Evolutionary conservation across 2,113 vertebrate genomes (phyloP).

Genomic region (Pangasianodon hypophthalmus): DNA sequence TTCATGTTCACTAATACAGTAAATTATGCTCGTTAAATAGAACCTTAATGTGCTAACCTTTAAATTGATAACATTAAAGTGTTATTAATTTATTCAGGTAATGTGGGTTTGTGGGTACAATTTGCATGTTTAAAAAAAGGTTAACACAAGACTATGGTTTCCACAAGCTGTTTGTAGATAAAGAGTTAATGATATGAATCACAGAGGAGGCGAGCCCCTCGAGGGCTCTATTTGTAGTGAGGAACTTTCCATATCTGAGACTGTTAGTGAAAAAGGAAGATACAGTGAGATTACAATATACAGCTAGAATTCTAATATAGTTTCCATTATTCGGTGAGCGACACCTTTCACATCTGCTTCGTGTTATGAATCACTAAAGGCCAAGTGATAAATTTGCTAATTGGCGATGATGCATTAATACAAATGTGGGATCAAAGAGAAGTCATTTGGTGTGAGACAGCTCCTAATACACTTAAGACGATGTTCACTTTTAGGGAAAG

Average conservation of each 20-base stretch:
- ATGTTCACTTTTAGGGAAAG: too few species aligned
- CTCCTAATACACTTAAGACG: background rate
- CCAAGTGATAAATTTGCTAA: background rate
- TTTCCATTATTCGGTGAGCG: background rate
- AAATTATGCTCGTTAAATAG: background rate
- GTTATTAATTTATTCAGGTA: background rate
- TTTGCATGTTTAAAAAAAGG: background rate
- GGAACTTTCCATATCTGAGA: background rate
- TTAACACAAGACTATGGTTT: background rate
- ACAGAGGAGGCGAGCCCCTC: background rate
- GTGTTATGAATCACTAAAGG: background rate
- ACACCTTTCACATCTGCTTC: background rate
- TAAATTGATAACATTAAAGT: background rate
- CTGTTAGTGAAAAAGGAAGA: background rate
- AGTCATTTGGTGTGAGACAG: too few species aligned
- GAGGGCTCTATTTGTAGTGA: background rate
- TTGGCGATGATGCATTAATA: background rate
- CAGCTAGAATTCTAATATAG: background rate
- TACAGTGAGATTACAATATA: background rate
- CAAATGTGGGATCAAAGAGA: background rate
- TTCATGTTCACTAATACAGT: background rate
- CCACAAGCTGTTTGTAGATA: background rate
- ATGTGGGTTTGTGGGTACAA: background rate
- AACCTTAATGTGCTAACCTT: background rate
- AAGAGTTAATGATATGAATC: slow-evolving; percentile 6